Conservation (phyloP, 2,888 invertebrate genomes). For the Heliothis peltigera region DNA sequence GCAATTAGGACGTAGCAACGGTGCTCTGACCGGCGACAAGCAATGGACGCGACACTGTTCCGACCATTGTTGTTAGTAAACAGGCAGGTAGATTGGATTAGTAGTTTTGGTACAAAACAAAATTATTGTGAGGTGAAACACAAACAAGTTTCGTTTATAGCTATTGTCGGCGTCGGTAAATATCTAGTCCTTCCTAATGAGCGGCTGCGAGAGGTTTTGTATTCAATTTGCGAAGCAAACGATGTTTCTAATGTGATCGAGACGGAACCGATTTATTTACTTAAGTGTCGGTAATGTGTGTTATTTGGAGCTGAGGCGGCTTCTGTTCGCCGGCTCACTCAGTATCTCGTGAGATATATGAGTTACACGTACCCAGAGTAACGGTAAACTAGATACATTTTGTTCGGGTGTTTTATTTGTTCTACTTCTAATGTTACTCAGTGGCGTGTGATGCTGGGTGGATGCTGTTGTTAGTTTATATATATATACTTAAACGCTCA, state of each 20-base stretch:
- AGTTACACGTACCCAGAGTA: not conserved
- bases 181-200: constrained; percentile 41
- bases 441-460: not conserved
- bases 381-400: constrained; percentile 11
- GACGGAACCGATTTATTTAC: constrained; percentile 45
- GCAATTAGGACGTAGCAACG: constrained; percentile 35
- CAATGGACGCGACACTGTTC: constrained; percentile 28
- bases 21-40: constrained; percentile 18
- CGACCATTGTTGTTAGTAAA: constrained; percentile 34
- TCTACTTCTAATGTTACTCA: not conserved
- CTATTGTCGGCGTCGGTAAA: constrained; percentile 22
- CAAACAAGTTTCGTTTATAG: constrained; percentile 45
- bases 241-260: constrained; percentile 43
- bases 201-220: constrained; percentile 37
- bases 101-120: constrained; percentile 45
- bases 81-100: constrained; percentile 28
- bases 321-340: constrained; percentile 1
- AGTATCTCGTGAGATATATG: constrained; percentile 20
- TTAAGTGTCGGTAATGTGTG: constrained; percentile 41
- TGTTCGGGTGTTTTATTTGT: not conserved
- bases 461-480: not conserved
- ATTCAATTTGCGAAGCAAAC: constrained; percentile 52
- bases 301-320: constrained; percentile 23
- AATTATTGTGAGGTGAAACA: constrained; percentile 39
- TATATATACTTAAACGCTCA: too few species aligned